phyloP scores from a whole-genome alignment of 2,113 vertebrate genomes.

The Caranx melampygus region DNA sequence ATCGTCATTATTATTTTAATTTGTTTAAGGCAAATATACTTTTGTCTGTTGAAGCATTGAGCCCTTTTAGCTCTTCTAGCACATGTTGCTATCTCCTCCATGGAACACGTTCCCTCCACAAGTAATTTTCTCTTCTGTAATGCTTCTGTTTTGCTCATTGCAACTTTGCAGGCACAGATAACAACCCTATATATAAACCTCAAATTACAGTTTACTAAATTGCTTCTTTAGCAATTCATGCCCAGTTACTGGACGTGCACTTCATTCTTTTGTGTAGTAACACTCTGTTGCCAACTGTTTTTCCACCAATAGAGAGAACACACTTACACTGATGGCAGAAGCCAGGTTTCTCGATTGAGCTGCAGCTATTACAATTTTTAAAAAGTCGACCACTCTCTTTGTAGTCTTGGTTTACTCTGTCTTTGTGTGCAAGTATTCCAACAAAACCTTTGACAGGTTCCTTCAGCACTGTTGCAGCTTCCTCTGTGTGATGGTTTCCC shows the following conservation, averaged over 20 bases:
- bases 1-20: neutral
- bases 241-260: neutral
- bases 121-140: slow-evolving; percentile 27
- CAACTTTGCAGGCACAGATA: neutral
- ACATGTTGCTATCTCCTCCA: slow-evolving; percentile 4
- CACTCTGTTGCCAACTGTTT: neutral
- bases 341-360: neutral
- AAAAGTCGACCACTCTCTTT: neutral
- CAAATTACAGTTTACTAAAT: slow-evolving; percentile 6
- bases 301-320: no score
- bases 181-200: neutral
- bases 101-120: slow-evolving; percentile 7
- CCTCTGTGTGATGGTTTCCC: slow-evolving; percentile 2
- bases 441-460: neutral
- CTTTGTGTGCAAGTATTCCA: neutral
- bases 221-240: neutral
- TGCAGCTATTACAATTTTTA: neutral
- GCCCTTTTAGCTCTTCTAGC: slow-evolving; percentile 20
- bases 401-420: neutral
- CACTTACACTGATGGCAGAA: neutral
- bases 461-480: neutral
- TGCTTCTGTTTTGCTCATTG: neutral
- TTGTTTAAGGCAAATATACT: neutral
- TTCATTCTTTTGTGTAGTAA: neutral
- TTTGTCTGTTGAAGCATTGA: slow-evolving; percentile 10